Base-by-base conservation (phyloP, 2,113 vertebrate species). In the Coptodon rendalli region DNA sequence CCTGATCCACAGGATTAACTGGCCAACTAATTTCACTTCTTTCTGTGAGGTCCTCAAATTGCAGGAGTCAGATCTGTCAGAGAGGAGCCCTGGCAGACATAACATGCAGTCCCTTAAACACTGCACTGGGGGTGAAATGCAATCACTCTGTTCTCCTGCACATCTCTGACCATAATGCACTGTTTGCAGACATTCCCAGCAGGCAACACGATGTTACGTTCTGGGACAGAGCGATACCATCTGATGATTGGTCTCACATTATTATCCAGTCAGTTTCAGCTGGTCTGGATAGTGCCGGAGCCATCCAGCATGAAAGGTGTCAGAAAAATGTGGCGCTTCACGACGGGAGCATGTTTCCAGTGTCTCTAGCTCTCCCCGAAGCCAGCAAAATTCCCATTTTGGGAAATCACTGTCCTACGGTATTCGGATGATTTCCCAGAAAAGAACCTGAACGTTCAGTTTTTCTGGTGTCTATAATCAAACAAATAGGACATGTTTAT, bases 11-110 rank as follows among this genome's bases (percentile, higher is more conserved):
- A 12, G 96, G 97, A 97, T 97, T 97, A 97, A 92, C 87, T 87
- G 84, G 90, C 92, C 93, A 91, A 87, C 95, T 97, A 94, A 97
- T 96, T 97, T 96, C 95, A 92, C 95, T 94, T 56, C 96, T 95
- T 95, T 96, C 96, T 96, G 96, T 96, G 96, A 95, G 97, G 96
- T 97, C 96, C 91, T 96, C 95, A 94, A 91, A 94, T 94, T 96
- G 95, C 91, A 63, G 94, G 94, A 91, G 88, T 89, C 29, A 84
- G 91, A 91, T 93, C 80, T 91, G 87, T 86, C 76, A 63, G 93
- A 80, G 90, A 87, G 68, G 92, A 92, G 91, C 89, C 93, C 85
- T 40, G 84, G 85, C 91, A 95, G 92, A 95, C 95, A 95, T 89
- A 95, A 96, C 93, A 95, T 88, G 93, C 91, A 89, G 92, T 89